These are phyloP conservation scores for Chiloscyllium plagiosum DNA, from an alignment of 2,113 vertebrate genomes.

Conservation along the genomic window DNA sequence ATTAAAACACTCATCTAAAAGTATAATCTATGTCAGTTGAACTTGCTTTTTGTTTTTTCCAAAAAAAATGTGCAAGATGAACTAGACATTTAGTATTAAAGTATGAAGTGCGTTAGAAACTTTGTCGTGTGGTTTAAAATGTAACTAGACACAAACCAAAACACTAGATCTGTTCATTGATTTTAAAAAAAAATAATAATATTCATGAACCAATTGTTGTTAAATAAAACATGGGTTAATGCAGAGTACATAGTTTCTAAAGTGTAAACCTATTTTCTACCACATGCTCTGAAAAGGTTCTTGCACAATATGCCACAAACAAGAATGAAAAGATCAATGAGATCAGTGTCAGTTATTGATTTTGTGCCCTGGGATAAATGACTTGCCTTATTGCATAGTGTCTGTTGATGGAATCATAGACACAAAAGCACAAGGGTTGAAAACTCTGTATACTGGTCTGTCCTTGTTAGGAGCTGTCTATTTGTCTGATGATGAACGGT, in stretches of 20 bases:
- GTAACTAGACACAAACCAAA: neutral
- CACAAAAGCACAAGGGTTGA: neutral
- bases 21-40: neutral
- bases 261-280: neutral
- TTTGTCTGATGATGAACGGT: conserved; percentile 1
- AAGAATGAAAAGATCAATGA: neutral
- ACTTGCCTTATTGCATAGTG: neutral
- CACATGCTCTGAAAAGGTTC: neutral
- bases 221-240: neutral
- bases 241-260: neutral
- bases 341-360: conserved; percentile 4
- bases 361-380: conserved; percentile 17
- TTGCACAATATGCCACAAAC: neutral
- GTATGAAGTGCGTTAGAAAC: neutral
- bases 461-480: neutral
- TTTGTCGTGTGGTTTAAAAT: neutral
- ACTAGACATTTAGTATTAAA: neutral
- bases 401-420: neutral
- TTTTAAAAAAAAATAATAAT: neutral
- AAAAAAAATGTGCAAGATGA: neutral
- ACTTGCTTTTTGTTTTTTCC: conserved; percentile 33
- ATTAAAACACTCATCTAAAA: neutral
- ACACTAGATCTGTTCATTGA: neutral
- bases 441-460: neutral
- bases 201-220: neutral